Conservation (phyloP, 2,797 vertebrate genomes). For the Pygocentrus nattereri region DNA sequence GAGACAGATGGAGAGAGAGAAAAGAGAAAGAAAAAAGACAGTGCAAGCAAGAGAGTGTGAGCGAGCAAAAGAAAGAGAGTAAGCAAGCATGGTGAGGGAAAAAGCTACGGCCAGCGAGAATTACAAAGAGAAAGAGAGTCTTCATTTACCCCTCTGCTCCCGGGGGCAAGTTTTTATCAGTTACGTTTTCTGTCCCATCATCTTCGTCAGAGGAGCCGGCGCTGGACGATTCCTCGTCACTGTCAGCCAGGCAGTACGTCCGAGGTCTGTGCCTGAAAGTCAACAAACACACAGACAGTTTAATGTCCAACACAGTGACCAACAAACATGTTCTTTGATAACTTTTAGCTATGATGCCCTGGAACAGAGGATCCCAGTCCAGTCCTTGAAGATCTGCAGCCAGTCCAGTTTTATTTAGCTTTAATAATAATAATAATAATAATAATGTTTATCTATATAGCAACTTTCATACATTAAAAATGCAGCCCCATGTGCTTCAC, state of each 20-base stretch:
- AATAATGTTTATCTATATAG: too few species aligned
- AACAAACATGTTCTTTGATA: neutral
- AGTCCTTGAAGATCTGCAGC: neutral
- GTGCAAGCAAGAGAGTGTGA: too few species aligned
- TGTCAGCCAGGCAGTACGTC: slow-evolving; percentile 86
- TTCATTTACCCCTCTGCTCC: slow-evolving; percentile 89
- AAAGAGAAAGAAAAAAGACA: too few species aligned
- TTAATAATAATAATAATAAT: too few species aligned
- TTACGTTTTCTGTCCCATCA: slow-evolving; percentile 83
- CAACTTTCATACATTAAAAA: too few species aligned
- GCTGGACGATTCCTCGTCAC: slow-evolving; percentile 95
- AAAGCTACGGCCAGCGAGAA: neutral
- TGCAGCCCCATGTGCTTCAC: too few species aligned
- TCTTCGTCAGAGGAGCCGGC: slow-evolving; percentile 96
- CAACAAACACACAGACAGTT: neutral
- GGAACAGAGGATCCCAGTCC: neutral
- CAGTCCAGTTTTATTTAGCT: neutral
- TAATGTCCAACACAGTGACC: neutral
- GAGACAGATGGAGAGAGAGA: too few species aligned
- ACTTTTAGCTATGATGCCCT: neutral
- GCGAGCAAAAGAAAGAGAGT: too few species aligned
- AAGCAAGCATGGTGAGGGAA: neutral
- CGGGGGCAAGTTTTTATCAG: slow-evolving; percentile 78
- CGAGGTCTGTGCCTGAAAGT: slow-evolving; percentile 81
- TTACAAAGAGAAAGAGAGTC: neutral